These are phyloP conservation scores for Gobio gobio DNA, from an alignment of 2,113 vertebrate species.

Conservation along the genomic window DNA sequence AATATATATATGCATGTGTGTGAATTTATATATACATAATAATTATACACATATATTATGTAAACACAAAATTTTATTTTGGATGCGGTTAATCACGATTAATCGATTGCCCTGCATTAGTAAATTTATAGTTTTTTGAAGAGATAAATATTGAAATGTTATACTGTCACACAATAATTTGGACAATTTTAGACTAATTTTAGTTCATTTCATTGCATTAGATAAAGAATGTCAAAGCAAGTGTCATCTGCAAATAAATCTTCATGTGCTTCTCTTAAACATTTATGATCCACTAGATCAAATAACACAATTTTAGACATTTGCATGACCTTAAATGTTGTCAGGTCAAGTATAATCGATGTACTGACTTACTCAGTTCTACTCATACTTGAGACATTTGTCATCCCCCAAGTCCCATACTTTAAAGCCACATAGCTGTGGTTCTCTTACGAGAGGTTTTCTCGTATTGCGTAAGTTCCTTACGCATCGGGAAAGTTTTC, in stretches of 20 bases:
- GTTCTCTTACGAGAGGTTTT: no score
- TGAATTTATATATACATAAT: no score
- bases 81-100: no score
- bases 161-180: neutral
- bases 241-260: no score
- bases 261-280: no score
- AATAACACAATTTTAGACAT: neutral
- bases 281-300: neutral
- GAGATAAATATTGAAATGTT: neutral
- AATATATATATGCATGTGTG: no score
- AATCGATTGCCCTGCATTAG: no score
- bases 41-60: no score
- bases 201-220: neutral
- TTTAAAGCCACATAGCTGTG: constrained; percentile 19
- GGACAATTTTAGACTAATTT: neutral
- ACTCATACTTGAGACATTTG: neutral
- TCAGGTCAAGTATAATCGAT: neutral
- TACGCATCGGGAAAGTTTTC: no score
- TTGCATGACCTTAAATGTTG: neutral
- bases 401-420: neutral
- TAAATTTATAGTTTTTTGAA: neutral
- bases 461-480: no score
- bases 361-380: neutral
- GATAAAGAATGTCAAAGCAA: neutral
- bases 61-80: no score